Conservation (phyloP, 2,797 vertebrate genomes). For the Rhodeus uyekii region DNA sequence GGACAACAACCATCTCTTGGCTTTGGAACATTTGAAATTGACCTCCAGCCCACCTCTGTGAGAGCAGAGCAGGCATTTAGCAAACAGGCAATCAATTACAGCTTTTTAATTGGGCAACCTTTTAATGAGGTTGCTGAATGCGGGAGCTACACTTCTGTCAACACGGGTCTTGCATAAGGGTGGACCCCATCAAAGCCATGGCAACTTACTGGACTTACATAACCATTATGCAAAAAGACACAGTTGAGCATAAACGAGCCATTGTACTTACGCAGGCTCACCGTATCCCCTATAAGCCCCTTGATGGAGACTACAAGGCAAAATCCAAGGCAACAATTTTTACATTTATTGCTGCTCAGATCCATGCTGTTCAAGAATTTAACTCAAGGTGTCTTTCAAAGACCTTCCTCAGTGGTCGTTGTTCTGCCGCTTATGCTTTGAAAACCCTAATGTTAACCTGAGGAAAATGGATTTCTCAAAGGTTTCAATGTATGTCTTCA, state of each 20-base stretch:
- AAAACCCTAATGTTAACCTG: background rate
- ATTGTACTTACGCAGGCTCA: background rate
- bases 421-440: background rate
- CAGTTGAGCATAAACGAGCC: constrained; percentile 55
- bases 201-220: constrained; percentile 66
- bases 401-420: background rate
- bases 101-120: constrained; percentile 77
- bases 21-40: constrained; percentile 75
- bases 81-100: constrained; percentile 77
- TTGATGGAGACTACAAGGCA: constrained; percentile 1
- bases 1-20: constrained; percentile 69
- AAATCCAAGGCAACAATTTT: constrained; percentile 17
- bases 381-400: constrained; percentile 10
- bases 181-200: constrained; percentile 70
- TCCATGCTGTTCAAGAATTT: constrained; percentile 14
- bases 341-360: constrained; percentile 16
- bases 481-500: background rate
- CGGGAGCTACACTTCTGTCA: constrained; percentile 75
- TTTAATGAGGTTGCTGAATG: constrained; percentile 79
- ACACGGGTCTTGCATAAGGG: constrained; percentile 66
- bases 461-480: background rate
- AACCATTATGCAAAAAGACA: constrained; percentile 56
- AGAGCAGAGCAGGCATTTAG: constrained; percentile 50
- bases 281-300: background rate
- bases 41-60: constrained; percentile 70